Evolutionary conservation across 2,113 vertebrate genomes (phyloP).

Genomic region (Hymenochirus boettgeri): DNA sequence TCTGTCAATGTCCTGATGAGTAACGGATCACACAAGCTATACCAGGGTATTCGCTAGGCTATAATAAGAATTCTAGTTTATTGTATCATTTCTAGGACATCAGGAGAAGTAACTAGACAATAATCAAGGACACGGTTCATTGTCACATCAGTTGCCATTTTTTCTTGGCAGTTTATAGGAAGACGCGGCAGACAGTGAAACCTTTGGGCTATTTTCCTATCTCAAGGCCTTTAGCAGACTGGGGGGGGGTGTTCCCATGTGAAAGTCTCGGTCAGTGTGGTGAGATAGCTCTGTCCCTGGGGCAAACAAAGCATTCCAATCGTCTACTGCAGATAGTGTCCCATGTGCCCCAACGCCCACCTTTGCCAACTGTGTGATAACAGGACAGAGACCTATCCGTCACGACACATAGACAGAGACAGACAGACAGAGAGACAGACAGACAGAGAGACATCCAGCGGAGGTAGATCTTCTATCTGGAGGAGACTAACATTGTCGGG

Average conservation of each 20-base stretch:
- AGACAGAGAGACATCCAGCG: not conserved
- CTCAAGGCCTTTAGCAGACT: not conserved
- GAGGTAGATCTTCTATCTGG: too few relatives aligned
- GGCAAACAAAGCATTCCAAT: conserved; percentile 35
- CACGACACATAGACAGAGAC: conserved; percentile 4
- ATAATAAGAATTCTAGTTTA: too few relatives aligned
- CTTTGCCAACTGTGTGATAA: conserved; percentile 34
- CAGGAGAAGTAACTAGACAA: too few relatives aligned
- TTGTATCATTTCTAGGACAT: too few relatives aligned
- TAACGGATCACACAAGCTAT: too few relatives aligned
- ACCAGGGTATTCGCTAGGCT: too few relatives aligned
- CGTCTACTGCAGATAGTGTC: conserved; percentile 21
- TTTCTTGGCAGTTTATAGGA: too few relatives aligned
- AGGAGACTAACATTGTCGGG: too few relatives aligned
- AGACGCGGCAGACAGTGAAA: not conserved
- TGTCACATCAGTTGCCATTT: too few relatives aligned
- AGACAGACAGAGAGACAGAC: conserved; percentile 1
- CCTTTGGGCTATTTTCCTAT: not conserved
- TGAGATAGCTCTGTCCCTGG: conserved; percentile 25
- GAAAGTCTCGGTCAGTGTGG: conserved; percentile 4
- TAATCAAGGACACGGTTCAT: too few relatives aligned
- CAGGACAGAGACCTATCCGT: not conserved
- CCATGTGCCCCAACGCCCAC: conserved; percentile 12
- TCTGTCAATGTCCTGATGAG: too few relatives aligned
- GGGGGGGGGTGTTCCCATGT: conserved; percentile 23